phyloP scores from a whole-genome alignment of 2,888 invertebrate genomes.

The Hydroisotoma schaefferi region DNA sequence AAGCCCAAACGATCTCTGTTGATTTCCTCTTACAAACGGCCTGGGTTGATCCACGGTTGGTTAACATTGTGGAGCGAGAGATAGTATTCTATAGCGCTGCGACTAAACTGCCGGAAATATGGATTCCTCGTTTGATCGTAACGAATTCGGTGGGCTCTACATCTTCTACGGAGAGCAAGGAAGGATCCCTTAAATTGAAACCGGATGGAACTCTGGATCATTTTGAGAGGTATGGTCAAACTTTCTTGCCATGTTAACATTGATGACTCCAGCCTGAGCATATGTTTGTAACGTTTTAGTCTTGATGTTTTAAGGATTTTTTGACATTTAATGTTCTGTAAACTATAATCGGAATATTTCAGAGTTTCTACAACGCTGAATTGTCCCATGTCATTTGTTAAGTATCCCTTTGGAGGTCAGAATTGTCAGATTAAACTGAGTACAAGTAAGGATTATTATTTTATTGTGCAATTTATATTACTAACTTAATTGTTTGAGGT shows the following conservation, averaged over 20 bases:
- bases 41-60: conserved; percentile 41
- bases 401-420: conserved; percentile 45
- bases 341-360: background rate
- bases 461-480: background rate
- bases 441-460: conserved; percentile 36
- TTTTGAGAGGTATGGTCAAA: conserved; percentile 23
- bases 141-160: conserved; percentile 16
- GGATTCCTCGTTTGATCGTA: conserved; percentile 40
- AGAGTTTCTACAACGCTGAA: conserved; percentile 32
- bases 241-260: too few species aligned
- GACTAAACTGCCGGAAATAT: conserved; percentile 30
- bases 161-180: too few species aligned
- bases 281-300: background rate
- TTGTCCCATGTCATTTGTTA: conserved; percentile 38
- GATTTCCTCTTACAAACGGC: conserved; percentile 35
- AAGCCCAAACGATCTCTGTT: conserved; percentile 31
- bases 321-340: background rate
- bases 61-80: conserved; percentile 28
- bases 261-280: too few species aligned
- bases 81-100: conserved; percentile 32
- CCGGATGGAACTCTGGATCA: conserved; percentile 31
- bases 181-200: conserved; percentile 10
- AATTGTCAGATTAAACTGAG: conserved; percentile 34
- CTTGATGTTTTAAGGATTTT: background rate
- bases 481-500: background rate